These are phyloP conservation scores for Narcine bancroftii DNA, from an alignment of 2,113 vertebrate genomes.

Conservation along the genomic window DNA sequence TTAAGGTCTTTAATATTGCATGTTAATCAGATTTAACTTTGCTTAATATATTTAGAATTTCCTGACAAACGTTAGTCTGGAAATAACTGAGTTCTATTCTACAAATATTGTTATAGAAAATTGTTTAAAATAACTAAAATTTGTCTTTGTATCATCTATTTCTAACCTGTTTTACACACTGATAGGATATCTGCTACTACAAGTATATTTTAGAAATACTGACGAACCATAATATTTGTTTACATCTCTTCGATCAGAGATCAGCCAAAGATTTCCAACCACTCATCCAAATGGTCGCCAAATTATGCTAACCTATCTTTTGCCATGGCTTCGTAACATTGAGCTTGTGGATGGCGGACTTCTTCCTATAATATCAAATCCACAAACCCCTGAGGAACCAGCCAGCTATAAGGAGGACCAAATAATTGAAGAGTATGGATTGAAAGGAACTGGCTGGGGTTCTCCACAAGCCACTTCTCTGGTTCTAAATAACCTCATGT, in stretches of 20 bases:
- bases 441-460: conserved; percentile 93
- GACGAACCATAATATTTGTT: background rate
- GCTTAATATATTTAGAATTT: background rate
- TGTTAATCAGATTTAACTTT: background rate
- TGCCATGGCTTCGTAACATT: conserved; percentile 94
- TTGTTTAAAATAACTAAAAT: background rate
- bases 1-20: background rate
- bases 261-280: conserved; percentile 90
- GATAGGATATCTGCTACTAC: background rate
- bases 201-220: conserved; percentile 4
- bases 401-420: conserved; percentile 63
- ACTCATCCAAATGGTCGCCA: conserved; percentile 91
- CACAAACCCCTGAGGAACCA: conserved; percentile 86
- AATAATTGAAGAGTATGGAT: conserved; percentile 54
- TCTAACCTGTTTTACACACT: background rate
- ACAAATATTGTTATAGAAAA: background rate
- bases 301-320: conserved; percentile 93
- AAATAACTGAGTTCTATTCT: background rate
- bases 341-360: conserved; percentile 91
- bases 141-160: background rate
- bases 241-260: conserved; percentile 58
- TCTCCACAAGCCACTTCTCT: conserved; percentile 88
- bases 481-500: conserved; percentile 98
- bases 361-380: conserved; percentile 81
- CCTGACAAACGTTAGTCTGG: background rate